Percentiles rank a stretch among this genome's conserved stretches.
Conservation (phyloP, 2,888 invertebrate genomes). For the Synergus laeviventris region DNA sequence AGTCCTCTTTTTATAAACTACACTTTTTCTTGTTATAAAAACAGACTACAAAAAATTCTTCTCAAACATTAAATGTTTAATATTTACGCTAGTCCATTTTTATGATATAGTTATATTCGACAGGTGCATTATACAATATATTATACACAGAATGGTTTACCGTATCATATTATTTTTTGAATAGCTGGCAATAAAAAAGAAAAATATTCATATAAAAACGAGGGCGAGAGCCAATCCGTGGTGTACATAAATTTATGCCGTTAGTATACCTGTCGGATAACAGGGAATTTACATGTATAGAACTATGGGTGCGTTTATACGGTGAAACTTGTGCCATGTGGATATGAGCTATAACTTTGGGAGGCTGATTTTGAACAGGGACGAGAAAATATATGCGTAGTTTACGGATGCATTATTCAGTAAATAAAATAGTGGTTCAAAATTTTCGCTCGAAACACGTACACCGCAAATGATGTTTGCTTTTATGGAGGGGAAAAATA, state of each 20-base stretch:
- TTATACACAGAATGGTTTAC: background rate
- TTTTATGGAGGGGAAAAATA: background rate
- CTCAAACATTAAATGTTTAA: background rate
- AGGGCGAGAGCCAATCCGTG: background rate
- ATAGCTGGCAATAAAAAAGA: background rate
- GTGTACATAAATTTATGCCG: slow-evolving; percentile 20
- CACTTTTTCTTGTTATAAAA: background rate
- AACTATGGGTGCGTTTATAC: background rate
- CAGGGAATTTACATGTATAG: background rate
- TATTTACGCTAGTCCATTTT: background rate
- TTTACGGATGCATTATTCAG: background rate
- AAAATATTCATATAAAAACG: slow-evolving; percentile 32
- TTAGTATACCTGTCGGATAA: background rate
- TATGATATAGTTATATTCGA: background rate
- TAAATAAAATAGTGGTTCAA: background rate
- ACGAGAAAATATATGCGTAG: background rate
- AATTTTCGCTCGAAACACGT: background rate
- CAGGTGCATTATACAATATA: background rate
- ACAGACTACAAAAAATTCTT: background rate
- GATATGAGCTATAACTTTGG: slow-evolving; percentile 6
- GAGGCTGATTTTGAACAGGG: background rate
- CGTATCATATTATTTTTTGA: background rate
- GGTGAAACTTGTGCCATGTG: slow-evolving; percentile 1
- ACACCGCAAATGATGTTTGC: background rate
- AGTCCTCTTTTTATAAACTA: background rate